Percentiles rank a stretch among this genome's conserved stretches.
Conservation (phyloP, 2,113 vertebrate genomes). For the Plotosus lineatus region DNA sequence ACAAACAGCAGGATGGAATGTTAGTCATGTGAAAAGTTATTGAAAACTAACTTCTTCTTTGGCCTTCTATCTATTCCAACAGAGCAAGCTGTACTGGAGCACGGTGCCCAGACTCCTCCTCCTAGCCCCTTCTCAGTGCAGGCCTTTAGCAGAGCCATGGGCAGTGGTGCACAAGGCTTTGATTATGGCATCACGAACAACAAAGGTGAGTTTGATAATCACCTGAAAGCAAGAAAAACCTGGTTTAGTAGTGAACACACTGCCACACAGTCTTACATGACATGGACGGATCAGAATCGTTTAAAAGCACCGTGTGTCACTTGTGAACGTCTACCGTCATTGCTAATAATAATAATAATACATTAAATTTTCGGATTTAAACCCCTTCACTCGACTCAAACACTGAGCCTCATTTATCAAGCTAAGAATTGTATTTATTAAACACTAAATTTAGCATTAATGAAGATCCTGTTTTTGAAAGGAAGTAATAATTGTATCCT, state of each 20-base stretch:
- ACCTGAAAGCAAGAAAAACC: neutral
- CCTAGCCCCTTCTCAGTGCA: slow-evolving; percentile 96
- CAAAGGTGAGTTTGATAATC: slow-evolving; percentile 81
- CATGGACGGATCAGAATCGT: neutral
- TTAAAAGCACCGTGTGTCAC: neutral
- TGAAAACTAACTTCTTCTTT: neutral
- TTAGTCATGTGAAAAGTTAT: neutral
- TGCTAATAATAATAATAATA: neutral
- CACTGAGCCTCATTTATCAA: slow-evolving; percentile 5
- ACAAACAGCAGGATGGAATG: no score
- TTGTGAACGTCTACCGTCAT: neutral
- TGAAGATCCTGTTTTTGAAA: neutral
- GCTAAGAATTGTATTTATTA: neutral
- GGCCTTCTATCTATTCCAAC: slow-evolving; percentile 48
- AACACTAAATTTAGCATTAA: neutral
- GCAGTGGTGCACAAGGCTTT: slow-evolving; percentile 89
- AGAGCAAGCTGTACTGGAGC: slow-evolving; percentile 92
- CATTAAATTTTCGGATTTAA: neutral
- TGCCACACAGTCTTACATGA: neutral
- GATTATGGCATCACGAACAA: slow-evolving; percentile 96
- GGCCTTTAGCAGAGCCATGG: slow-evolving; percentile 86
- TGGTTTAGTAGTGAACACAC: neutral
- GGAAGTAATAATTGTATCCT: no score
- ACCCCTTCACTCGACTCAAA: neutral
- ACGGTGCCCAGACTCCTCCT: slow-evolving; percentile 90